Evolutionary conservation across 2,888 invertebrate genomes (phyloP), one percentile per base, ranked within the genome.

Genomic region (Synergus itoensis): DNA sequence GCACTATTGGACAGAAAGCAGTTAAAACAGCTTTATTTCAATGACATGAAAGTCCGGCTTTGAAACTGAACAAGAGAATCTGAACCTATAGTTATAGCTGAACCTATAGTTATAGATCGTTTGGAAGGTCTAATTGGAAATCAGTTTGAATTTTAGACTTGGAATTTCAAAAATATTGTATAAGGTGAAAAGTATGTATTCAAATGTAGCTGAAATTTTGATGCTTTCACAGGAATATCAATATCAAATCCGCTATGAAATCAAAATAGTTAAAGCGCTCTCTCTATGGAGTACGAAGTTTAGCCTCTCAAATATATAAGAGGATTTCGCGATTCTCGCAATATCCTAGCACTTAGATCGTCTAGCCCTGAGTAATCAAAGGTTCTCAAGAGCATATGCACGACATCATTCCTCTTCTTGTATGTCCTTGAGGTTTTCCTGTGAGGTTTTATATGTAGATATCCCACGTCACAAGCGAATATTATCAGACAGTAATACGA

Each of bases 401-500:
- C 73, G 73, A 53, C 53, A 73, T 73, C 73, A n/a, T 73, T 73
- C 48, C 73, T 73, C 73, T 73, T 73, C 73, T 53, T 53, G 36
- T n/a, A 53, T 73, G 48, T 14, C 53, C 36, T 48, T 53, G n/a
- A 86, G 89, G 86, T 89, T 89, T 87, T 80, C 87, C 87, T 85
- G 82, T 65, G 86, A 89, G 88, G 87, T 90, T 88, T 89, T 89
- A 87, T 88, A 36, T 36, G 4, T 36, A 88, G 88, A 86, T 88
- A 88, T 87, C 87, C 86, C 86, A 83, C 81, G 86, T 82, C 83
- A 86, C 88, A 87, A 87, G 88, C 86, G 88, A 90, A 90, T 91
- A 90, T 77, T 79, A 78, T 76, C 45, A 73, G 79, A 60, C 67
- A 69, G 78, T 76, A 77, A 77, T 60, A 57, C 57, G 57, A 57